A percentile compares a stretch with the other conserved stretches of the same genome.
Conservation (phyloP, 2,113 vertebrate genomes). For the Montifringilla adamsi region DNA sequence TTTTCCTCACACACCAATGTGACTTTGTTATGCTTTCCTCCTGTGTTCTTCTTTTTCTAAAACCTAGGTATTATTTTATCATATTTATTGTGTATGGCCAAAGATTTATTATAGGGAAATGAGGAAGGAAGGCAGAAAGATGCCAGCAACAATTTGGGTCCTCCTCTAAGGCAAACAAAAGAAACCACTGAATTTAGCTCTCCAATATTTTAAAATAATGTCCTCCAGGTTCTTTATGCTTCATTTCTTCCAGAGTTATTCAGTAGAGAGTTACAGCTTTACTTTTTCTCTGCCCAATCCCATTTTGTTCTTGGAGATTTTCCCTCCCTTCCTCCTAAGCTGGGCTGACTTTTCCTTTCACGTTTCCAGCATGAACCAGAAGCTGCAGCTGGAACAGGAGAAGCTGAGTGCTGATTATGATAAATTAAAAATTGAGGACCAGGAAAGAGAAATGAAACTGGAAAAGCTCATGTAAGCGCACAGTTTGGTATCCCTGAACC, state of each 20-base stretch:
- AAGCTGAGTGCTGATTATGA: constrained; percentile 88
- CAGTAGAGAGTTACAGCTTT: neutral
- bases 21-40: neutral
- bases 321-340: neutral
- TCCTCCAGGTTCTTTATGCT: neutral
- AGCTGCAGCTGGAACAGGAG: constrained; percentile 88
- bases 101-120: neutral
- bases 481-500: neutral
- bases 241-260: neutral
- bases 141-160: neutral
- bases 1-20: neutral
- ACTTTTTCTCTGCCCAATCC: neutral
- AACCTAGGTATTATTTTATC: neutral
- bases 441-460: constrained; percentile 85
- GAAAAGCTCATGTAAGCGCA: constrained; percentile 83
- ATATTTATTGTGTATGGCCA: neutral
- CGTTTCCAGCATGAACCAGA: constrained; percentile 82
- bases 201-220: neutral
- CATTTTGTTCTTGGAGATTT: neutral
- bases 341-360: neutral
- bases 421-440: constrained; percentile 86
- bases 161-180: neutral
- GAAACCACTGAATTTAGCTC: neutral
- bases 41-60: neutral
- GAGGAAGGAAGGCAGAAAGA: neutral